Evolutionary conservation across 2,113 vertebrate species (phyloP).

Genomic region (Percopsis transmontana): DNA sequence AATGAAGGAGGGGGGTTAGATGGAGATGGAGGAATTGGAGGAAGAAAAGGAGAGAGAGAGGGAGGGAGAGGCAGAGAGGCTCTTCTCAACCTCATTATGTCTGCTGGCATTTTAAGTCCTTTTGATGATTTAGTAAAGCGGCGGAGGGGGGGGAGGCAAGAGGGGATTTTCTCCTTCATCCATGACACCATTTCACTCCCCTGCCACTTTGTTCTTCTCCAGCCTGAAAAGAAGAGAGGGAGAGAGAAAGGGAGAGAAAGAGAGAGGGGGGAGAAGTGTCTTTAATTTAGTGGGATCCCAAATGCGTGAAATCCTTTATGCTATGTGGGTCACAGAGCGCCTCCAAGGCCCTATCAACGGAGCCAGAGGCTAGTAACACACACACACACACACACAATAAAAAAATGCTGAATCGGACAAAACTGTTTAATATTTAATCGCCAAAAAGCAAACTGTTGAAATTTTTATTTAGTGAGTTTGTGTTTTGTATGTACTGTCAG

Average conservation of each 20-base stretch:
- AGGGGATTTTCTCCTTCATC: slow-evolving; percentile 55
- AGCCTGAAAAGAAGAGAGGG: slow-evolving; percentile 24
- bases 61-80: slow-evolving; percentile 5
- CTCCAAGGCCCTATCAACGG: slow-evolving; percentile 66
- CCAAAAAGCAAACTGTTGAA: not conserved
- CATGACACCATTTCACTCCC: slow-evolving; percentile 64
- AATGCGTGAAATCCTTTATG: slow-evolving; percentile 72
- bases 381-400: slow-evolving; percentile 8
- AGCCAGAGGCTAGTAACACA: slow-evolving; percentile 41
- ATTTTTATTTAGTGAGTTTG: not conserved
- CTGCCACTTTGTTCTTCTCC: slow-evolving; percentile 36
- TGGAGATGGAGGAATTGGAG: slow-evolving; percentile 15
- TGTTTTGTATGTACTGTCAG: not conserved
- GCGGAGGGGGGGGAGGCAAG: slow-evolving; percentile 26
- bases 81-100: slow-evolving; percentile 77
- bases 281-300: slow-evolving; percentile 73
- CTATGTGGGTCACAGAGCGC: slow-evolving; percentile 76
- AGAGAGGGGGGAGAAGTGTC: slow-evolving; percentile 37
- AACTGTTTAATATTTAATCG: too few species aligned
- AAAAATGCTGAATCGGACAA: not conserved
- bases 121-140: slow-evolving; percentile 75
- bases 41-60: not conserved
- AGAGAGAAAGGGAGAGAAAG: slow-evolving; percentile 23
- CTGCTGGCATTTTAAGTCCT: slow-evolving; percentile 76
- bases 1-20: not conserved